Evolutionary conservation across 2,888 invertebrate species (phyloP), one percentile per base, ranked within the genome.

Genomic region (Microplitis manilae): DNA sequence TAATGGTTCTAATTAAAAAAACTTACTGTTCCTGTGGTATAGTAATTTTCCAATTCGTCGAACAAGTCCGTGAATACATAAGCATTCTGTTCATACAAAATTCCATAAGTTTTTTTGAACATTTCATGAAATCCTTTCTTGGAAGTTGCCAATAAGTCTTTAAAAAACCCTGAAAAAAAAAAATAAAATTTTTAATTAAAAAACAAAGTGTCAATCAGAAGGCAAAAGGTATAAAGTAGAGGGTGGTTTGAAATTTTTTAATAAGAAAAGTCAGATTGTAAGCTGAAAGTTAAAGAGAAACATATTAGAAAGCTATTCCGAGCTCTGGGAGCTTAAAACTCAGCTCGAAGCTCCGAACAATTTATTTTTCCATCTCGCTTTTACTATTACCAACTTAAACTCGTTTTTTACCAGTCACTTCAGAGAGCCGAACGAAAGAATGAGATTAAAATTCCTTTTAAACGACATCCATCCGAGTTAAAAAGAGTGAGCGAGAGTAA

Each of bases 41-140:
- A 98, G 90, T 98, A 98, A 87, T 93, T 94, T 90, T 97, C 97
- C 83, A 98, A 92, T 87, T 97, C 95, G 81, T 93, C 93, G 91
- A 98, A 98, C 79, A 98, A 93, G 88, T 97, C 95, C 81, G 95
- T 95, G 91, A 98, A 98, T 68, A 98, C 96, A 87, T 96, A 95
- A 9, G 97, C 94, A 90, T 98, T 97, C 88, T 97, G 95, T 88
- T 98, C 95, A 92, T 98, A 98, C 84, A 98, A 94, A 90, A 97
- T 94, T 75, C 98, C 98, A 91, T 98, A 98, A 0, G 98, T 98
- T 83, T 94, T 93, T 87, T 96, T 95, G 92, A 98, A 98, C 98
- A 98, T 98, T 80, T 94, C 94, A 91, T 98, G 97, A 90, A 98
- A 97, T 88, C 96, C 97, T 83, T 92, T 93, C 84, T 96, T 95